Conservation (phyloP, 2,797 vertebrate genomes). For the Girardinus metallicus region DNA sequence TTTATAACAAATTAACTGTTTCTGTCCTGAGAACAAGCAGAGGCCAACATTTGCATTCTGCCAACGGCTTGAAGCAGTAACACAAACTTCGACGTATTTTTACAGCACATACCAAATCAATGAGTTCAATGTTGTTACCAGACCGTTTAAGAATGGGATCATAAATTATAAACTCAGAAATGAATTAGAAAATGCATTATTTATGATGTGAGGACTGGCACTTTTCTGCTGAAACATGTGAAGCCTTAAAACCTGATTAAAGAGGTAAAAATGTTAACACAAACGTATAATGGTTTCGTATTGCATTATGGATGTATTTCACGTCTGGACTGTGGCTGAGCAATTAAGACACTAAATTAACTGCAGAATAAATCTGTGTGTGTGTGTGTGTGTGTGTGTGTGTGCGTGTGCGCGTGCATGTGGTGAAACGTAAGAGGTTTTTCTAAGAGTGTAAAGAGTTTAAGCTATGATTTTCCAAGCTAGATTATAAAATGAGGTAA, state of each 20-base stretch:
- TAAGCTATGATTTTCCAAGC: not conserved
- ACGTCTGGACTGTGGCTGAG: constrained; percentile 3
- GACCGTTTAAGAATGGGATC: not conserved
- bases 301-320: constrained; percentile 2
- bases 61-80: not conserved
- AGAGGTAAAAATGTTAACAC: constrained; percentile 9
- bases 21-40: not conserved
- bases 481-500: not conserved
- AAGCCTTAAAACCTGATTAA: constrained; percentile 11
- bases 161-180: not conserved
- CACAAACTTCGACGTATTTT: not conserved
- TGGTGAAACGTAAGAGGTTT: not conserved
- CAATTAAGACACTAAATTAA: not conserved
- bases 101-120: not conserved
- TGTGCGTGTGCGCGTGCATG: no score
- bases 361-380: not conserved
- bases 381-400: not conserved
- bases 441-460: constrained; percentile 18
- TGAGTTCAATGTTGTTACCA: not conserved
- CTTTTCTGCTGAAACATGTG: constrained; percentile 2
- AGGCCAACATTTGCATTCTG: not conserved
- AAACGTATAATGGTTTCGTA: constrained; percentile 16
- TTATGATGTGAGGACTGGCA: constrained; percentile 19
- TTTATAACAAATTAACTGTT: not conserved
- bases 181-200: constrained; percentile 1